Conservation (phyloP, 2,797 vertebrate genomes). For the Sciurus carolinensis region DNA sequence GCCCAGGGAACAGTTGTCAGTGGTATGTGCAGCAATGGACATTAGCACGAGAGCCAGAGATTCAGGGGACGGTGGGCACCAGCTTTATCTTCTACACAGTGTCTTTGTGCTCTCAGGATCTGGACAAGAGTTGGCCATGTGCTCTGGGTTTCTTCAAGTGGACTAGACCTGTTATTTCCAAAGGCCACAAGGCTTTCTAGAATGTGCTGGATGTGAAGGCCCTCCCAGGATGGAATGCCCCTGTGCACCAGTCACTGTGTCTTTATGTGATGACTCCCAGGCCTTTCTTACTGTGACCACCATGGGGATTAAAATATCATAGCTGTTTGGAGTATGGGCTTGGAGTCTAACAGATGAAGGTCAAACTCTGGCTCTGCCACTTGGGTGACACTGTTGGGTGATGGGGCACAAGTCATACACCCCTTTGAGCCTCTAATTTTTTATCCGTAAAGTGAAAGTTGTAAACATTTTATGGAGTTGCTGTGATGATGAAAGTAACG, state of each 20-base stretch:
- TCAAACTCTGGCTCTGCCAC: background rate
- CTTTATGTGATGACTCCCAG: background rate
- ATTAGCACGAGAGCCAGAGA: background rate
- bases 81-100: background rate
- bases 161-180: background rate
- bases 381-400: background rate
- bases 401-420: background rate
- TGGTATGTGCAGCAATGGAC: background rate
- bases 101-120: background rate
- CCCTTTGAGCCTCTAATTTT: background rate
- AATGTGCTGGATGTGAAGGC: background rate
- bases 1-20: conserved; percentile 1
- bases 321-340: background rate
- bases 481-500: conserved; percentile 24
- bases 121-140: background rate
- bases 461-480: background rate
- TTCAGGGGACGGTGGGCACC: background rate
- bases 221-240: background rate
- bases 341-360: background rate
- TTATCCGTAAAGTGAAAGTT: conserved; percentile 11
- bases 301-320: background rate
- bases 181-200: background rate
- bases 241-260: background rate
- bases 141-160: background rate
- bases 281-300: background rate